Evolutionary conservation across 2,797 vertebrate genomes (phyloP), one percentile per base, ranked within the genome.

Genomic region (Smutsia gigantea): DNA sequence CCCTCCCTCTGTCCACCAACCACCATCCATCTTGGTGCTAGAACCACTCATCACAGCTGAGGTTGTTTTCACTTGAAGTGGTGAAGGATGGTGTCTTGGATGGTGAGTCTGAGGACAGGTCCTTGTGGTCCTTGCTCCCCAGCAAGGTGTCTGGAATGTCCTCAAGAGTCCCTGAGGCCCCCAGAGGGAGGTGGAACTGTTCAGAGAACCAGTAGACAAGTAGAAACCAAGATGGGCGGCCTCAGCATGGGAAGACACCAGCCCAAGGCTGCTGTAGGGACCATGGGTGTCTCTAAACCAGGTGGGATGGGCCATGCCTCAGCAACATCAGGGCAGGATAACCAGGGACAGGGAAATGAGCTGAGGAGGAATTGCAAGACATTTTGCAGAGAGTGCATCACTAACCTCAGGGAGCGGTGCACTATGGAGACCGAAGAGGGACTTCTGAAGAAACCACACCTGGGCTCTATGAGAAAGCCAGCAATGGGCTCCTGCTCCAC

Each of bases 381-480:
- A 37, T 57, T 37, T 3, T 27, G 4, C 21, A 21, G 51, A 21
- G 31, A 42, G 6, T 23, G 11, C 17, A 17, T 53, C 25, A 49
- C 51, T 27, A 37, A n/a, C 11, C 23, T 9, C 3, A 12, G 53
- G 8, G 37, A 69, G 12, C 31, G 17, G 14, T 4, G 18, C 7
- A 17, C 11, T 9, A 3, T 17, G 34, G 9, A 27, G 46, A 34
- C 12, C 5, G 31, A 1, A 2, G 7, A 8, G 23, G 19, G 13
- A 6, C 39, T 61, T 59, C 61, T n/a, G 61, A 39, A 14, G 53
- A 61, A 79, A 49, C 27, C 19, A 53, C 6, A 25, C 2, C 18
- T 23, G 4, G 18, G 25, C 19, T 29, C 64, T 6, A 29, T 15
- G 27, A 86, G 34, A 85, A 85, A 64, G 71, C 31, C 29, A 1